A percentile compares a stretch with the other conserved stretches of the same genome.
Conservation (phyloP, 2,113 vertebrate genomes). For the Ceyx melanurus region DNA sequence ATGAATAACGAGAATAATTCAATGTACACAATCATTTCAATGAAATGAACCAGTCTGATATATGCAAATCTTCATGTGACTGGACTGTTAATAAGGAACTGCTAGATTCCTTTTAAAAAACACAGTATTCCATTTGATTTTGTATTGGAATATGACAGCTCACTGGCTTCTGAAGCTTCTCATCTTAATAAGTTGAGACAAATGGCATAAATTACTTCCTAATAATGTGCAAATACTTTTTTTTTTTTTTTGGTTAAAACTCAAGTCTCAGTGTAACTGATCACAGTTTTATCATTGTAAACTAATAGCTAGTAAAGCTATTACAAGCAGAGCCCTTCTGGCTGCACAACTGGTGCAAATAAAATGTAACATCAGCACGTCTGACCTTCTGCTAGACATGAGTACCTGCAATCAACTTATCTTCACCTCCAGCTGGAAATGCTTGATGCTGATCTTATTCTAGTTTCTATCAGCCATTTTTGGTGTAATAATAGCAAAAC, state of each 20-base stretch:
- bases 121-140: neutral
- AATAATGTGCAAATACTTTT: neutral
- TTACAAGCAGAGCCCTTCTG: neutral
- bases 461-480: neutral
- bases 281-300: neutral
- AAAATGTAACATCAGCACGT: neutral
- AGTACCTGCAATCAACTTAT: neutral
- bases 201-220: neutral
- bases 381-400: neutral
- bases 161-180: neutral
- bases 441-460: neutral
- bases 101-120: neutral
- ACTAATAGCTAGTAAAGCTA: neutral
- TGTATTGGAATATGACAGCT: neutral
- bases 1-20: neutral
- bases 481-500: neutral
- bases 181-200: neutral
- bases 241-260: neutral
- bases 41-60: neutral
- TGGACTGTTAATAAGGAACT: neutral
- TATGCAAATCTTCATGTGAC: neutral
- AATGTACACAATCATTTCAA: neutral
- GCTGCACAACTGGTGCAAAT: neutral
- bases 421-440: neutral
- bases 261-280: neutral